Base-by-base conservation (phyloP, 2,888 invertebrate species). In the Drosophila anomalata region DNA sequence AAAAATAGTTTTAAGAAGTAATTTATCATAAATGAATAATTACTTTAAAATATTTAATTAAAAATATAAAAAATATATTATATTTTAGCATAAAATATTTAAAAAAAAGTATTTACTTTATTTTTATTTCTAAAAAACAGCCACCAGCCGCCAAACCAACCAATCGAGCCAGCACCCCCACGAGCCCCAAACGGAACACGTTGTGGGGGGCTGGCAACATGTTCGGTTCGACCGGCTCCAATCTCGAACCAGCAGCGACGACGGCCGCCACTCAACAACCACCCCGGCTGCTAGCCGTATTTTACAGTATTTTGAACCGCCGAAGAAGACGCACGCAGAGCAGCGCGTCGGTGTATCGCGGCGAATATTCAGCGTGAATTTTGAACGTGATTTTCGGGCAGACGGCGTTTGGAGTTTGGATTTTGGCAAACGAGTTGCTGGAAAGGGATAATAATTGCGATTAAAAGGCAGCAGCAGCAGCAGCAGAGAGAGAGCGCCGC, bases 301-400 rank as follows among this genome's bases (percentile, higher is more conserved):
- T n/a, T 36, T 36, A 36, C 36, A 36, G 36, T 36, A 36, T 36
- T 36, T 6, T 6, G n/a, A 36, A 36, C n/a, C 36, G 36, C 36
- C 36, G 36, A 36, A 36, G 36, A n/a, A n/a, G 36, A 36, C n/a
- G 36, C 36, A 36, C 36, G 36, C 36, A 36, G n/a, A 36, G 36
- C 36, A 36, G 36, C 36, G 36, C 36, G 36, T 36, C 36, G 36
- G 36, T 36, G 36, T 14, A 36, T 36, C 36, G 36, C 36, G 36
- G n/a, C 36, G 36, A 6, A 14, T 8, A 29, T 9, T 29, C 29
- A 29, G 9, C 29, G 29, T 29, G 29, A 29, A 29, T 12, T 36
- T 36, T n/a, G n/a, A 36, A 36, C 36, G 36, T 36, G 36, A n/a
- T 7, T 36, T 36, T 5, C 17, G 17, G n/a, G 33, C 33, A 11